Conservation (phyloP, 1,140 invertebrate species). For the Aphaenogaster floridana region DNA sequence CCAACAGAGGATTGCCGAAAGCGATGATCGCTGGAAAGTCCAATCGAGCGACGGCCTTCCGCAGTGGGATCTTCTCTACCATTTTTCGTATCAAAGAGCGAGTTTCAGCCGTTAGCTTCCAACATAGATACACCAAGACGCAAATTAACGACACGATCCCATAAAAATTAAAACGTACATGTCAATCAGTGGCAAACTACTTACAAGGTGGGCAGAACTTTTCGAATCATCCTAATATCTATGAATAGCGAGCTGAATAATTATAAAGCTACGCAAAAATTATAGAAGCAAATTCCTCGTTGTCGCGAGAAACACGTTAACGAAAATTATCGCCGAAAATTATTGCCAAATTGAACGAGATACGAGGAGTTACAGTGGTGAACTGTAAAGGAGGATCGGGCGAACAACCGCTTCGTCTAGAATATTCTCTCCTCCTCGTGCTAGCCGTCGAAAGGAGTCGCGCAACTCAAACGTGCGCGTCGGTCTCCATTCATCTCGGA, state of each 20-base stretch:
- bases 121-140: neutral
- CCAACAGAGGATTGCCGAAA: conserved; percentile 90
- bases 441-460: neutral
- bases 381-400: neutral
- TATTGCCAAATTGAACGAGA: neutral
- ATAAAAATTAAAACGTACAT: neutral
- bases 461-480: neutral
- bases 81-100: conserved; percentile 65
- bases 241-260: neutral
- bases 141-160: neutral
- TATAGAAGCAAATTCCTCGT: too few species aligned
- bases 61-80: conserved; percentile 72
- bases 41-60: conserved; percentile 65
- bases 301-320: neutral
- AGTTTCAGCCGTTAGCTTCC: conserved; percentile 17
- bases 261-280: neutral
- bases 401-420: neutral
- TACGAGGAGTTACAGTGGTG: neutral
- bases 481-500: neutral
- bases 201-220: neutral
- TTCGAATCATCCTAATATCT: conserved; percentile 2
- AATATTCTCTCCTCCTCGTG: neutral
- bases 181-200: neutral
- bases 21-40: conserved; percentile 80
- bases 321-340: neutral